Evolutionary conservation across 2,888 invertebrate genomes (phyloP), one percentile per base, ranked within the genome.

Genomic region (Cheilosia variabilis): DNA sequence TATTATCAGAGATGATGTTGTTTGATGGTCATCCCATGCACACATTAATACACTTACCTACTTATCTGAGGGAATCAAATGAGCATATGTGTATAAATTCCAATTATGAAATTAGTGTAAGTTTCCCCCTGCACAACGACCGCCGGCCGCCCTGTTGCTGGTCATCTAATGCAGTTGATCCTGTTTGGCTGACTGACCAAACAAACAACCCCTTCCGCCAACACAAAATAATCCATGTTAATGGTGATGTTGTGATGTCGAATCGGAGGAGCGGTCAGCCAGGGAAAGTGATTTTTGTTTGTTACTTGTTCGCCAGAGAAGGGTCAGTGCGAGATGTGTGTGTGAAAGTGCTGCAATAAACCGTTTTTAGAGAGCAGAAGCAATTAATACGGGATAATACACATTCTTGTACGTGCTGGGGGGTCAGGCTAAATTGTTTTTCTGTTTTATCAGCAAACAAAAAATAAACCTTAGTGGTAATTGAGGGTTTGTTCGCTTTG

Each of bases 51-150:
- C 76, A 65, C 63, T 76, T 43, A 60, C 27, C 27, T 27, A 27
- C 71, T 65, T 77, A 65, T 77, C 53, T 19, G 50, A 75, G 47
- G 47, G 55, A 75, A 68, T 75, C 53, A 68, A 68, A 66, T 71
- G 63, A 71, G 45, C 65, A 41, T 50, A 31, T 58, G 27, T 65
- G 34, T 58, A 78, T 78, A 65, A 68, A 83, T 83, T 55, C 72
- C 83, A 79, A 83, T 83, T 83, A 83, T 78, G 79, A 83, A 83
- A 83, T 83, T 53, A 83, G 73, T 50, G 65, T 53, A n/a, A 69
- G 62, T 63, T 45, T 45, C 10, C 19, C 53, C 37, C 17, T 52
- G 31, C 5, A 65, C 45, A n/a, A 41, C 17, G 10, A 4, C 17
- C 22, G 22, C 17, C 47, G 27, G 9, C 24, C 45, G 31, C 45